These are phyloP conservation scores for Neodiprion virginianus DNA, from an alignment of 1,140 invertebrate genomes.

Conservation along the genomic window DNA sequence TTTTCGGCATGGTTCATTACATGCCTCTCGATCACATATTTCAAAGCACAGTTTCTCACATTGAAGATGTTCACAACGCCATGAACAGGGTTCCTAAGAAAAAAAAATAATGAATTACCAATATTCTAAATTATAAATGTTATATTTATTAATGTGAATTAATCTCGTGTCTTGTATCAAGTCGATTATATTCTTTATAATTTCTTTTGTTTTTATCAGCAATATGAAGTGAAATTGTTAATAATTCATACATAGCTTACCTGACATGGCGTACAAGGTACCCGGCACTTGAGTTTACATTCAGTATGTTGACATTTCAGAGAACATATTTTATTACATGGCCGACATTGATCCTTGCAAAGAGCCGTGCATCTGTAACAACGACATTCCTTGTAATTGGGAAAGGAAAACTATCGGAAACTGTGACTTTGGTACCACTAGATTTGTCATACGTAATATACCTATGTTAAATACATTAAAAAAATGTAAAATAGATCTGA, in stretches of 20 bases:
- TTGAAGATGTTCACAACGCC: slow-evolving; percentile 64
- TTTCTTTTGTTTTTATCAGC: too few relatives aligned
- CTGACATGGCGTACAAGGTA: neutral
- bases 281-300: neutral
- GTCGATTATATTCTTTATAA: too few relatives aligned
- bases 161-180: too few relatives aligned
- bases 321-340: slow-evolving; percentile 58
- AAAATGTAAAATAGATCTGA: too few relatives aligned
- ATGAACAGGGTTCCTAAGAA: slow-evolving; percentile 56
- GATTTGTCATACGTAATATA: too few relatives aligned
- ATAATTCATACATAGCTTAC: neutral
- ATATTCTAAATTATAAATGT: neutral
- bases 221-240: too few relatives aligned
- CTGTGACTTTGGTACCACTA: too few relatives aligned
- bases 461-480: too few relatives aligned
- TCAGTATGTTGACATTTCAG: neutral
- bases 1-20: slow-evolving; percentile 57
- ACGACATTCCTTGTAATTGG: slow-evolving; percentile 26
- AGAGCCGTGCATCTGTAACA: slow-evolving; percentile 67
- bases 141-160: too few relatives aligned
- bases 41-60: slow-evolving; percentile 67
- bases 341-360: slow-evolving; percentile 68
- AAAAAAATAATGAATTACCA: neutral
- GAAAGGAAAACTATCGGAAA: too few relatives aligned
- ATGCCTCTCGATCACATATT: slow-evolving; percentile 51